Evolutionary conservation across 2,888 invertebrate species (phyloP).

Genomic region (Athrips mouffetella): DNA sequence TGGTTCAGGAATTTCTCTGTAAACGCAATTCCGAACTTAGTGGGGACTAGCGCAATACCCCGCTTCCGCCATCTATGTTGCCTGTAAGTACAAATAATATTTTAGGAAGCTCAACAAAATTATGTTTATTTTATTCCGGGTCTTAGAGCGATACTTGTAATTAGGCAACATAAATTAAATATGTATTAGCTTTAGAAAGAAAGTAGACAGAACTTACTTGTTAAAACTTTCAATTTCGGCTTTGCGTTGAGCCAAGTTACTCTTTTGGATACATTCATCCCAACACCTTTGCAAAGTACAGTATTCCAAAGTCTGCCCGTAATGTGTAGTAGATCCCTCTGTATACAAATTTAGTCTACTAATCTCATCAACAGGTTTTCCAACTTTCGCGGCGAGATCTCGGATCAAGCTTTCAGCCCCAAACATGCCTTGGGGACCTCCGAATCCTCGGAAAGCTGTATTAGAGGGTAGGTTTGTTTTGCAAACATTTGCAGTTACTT

Average conservation of each 20-base stretch:
- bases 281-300: conserved; percentile 88
- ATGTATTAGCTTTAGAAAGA: neutral
- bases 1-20: conserved; percentile 88
- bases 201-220: conserved; percentile 68
- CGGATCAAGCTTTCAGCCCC: conserved; percentile 87
- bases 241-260: conserved; percentile 80
- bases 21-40: conserved; percentile 91
- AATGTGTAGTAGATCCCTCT: conserved; percentile 88
- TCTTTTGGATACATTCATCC: conserved; percentile 84
- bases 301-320: conserved; percentile 83
- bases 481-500: conserved; percentile 85
- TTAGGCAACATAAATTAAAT: neutral
- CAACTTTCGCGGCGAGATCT: conserved; percentile 84
- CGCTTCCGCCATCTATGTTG: conserved; percentile 91
- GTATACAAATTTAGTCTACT: conserved; percentile 86
- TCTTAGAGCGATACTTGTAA: too few species aligned
- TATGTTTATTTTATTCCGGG: too few species aligned
- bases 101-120: too few species aligned
- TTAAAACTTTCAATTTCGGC: conserved; percentile 83
- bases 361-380: conserved; percentile 81
- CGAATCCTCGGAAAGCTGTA: conserved; percentile 96
- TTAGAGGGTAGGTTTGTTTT: conserved; percentile 94
- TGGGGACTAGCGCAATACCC: conserved; percentile 89
- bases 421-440: conserved; percentile 95
- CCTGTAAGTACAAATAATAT: conserved; percentile 56